Evolutionary conservation across 2,797 vertebrate species (phyloP), one percentile per base, ranked within the genome.

Genomic region (Coendou prehensilis): DNA sequence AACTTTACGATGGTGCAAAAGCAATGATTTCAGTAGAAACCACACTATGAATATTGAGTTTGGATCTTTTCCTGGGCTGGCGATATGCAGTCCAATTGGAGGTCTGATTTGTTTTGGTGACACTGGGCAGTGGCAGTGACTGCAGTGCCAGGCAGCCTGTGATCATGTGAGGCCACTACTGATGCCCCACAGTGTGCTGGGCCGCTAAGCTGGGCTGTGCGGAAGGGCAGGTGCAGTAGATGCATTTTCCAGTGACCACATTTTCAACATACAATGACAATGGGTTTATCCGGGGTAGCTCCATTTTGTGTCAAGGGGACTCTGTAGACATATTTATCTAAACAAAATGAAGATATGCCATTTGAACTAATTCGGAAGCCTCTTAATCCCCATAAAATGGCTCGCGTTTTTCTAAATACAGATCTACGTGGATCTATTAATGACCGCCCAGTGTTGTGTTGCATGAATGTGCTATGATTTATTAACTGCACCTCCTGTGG

Each of bases 301-400:
- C 81, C 59, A 50, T 20, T 18, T 45, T 22, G 33, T 30, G 50
- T 63, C 28, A 20, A 30, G 50, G 14, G 28, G 50, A 50, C 52
- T 80, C 82, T 23, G 82, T 47, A 67, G 47, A 87, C 22, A 75
- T 37, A 59, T 84, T 80, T 71, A 87, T n/a, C 83, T 50, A 64
- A 80, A 93, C 17, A 93, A 88, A 89, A 89, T 78, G 56, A 83
- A 47, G 11, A 45, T 57, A 57, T 71, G 11, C 10, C 50, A 14
- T 71, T 59, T n/a, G 41, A 87, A 79, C 63, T 37, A 63, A 78
- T 92, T 90, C 22, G 52, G 64, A 93, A 93, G 83, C 57, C 45
- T 15, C 78, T 76, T 84, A 73, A 84, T 61, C 87, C 93, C 64
- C n/a, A 78, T 61, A 88, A 86, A 89, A 79, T 33, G 17, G 52